Conservation (phyloP, 1,140 invertebrate species). For the Lordiphosa stackelbergi region DNA sequence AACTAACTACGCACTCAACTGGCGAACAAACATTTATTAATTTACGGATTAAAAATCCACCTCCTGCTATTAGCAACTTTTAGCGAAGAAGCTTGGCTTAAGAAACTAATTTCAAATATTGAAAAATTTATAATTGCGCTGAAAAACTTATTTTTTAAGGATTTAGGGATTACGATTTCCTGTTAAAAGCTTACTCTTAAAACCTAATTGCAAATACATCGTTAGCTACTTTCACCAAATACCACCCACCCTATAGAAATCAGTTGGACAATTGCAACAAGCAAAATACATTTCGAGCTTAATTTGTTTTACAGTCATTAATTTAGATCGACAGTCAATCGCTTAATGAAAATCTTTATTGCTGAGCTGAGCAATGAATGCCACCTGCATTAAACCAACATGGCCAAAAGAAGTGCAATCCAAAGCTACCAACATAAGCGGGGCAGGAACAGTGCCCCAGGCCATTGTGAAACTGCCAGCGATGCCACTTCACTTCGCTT, state of each 20-base stretch:
- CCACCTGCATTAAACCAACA: constrained; percentile 29
- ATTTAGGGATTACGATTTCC: too few species aligned
- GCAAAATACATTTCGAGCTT: constrained; percentile 18
- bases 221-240: constrained; percentile 25
- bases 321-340: constrained; percentile 51
- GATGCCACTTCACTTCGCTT: constrained; percentile 32
- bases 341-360: constrained; percentile 72
- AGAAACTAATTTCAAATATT: too few species aligned
- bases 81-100: too few species aligned
- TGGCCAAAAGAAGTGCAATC: constrained; percentile 14
- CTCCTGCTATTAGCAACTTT: too few species aligned
- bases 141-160: too few species aligned
- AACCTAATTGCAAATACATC: neutral
- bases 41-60: too few species aligned
- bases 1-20: too few species aligned
- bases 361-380: constrained; percentile 26
- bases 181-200: too few species aligned
- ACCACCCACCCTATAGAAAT: neutral
- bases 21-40: too few species aligned
- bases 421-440: constrained; percentile 8
- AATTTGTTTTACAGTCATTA: constrained; percentile 21
- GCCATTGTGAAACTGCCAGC: constrained; percentile 53
- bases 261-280: constrained; percentile 24
- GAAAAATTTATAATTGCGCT: too few species aligned
- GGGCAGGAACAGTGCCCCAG: constrained; percentile 7